Percentiles rank a stretch among this genome's conserved stretches.
Conservation (phyloP, 2,797 vertebrate species). For the Crenichthys baileyi region DNA sequence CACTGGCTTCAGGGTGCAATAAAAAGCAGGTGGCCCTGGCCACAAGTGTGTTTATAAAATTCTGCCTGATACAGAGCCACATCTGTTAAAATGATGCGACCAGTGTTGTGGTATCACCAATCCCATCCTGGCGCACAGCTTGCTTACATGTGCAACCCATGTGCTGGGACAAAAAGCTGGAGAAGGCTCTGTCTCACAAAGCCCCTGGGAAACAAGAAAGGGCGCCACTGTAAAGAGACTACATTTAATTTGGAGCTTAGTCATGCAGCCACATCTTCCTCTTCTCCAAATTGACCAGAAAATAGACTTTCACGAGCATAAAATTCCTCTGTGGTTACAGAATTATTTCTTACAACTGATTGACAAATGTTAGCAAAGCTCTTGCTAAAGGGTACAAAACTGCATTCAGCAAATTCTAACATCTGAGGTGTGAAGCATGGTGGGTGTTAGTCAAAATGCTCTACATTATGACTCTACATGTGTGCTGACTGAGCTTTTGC, state of each 20-base stretch:
- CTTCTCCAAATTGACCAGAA: slow-evolving; percentile 70
- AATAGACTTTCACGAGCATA: slow-evolving; percentile 67
- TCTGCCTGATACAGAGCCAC: slow-evolving; percentile 45
- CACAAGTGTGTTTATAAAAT: slow-evolving; percentile 69
- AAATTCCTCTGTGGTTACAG: slow-evolving; percentile 62
- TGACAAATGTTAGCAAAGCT: slow-evolving; percentile 64
- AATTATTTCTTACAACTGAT: slow-evolving; percentile 59
- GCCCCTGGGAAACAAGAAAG: slow-evolving; percentile 58
- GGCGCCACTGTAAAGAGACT: slow-evolving; percentile 64
- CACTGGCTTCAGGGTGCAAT: slow-evolving; percentile 31
- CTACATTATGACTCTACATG: slow-evolving; percentile 25
- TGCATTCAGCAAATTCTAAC: slow-evolving; percentile 48
- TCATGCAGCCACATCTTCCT: slow-evolving; percentile 61
- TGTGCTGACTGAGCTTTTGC: slow-evolving; percentile 43
- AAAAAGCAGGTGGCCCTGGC: slow-evolving; percentile 64
- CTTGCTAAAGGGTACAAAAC: slow-evolving; percentile 57
- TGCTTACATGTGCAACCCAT: slow-evolving; percentile 65
- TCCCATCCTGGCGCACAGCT: slow-evolving; percentile 30
- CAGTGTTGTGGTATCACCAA: slow-evolving; percentile 22
- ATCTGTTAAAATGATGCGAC: slow-evolving; percentile 45
- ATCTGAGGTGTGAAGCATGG: slow-evolving; percentile 59
- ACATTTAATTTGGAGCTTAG: slow-evolving; percentile 70
- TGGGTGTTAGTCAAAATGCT: slow-evolving; percentile 63
- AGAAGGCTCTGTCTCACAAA: slow-evolving; percentile 60
- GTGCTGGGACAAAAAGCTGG: slow-evolving; percentile 52